These are phyloP conservation scores for Saxicola maurus DNA, from an alignment of 2,797 vertebrate species.

Conservation along the genomic window DNA sequence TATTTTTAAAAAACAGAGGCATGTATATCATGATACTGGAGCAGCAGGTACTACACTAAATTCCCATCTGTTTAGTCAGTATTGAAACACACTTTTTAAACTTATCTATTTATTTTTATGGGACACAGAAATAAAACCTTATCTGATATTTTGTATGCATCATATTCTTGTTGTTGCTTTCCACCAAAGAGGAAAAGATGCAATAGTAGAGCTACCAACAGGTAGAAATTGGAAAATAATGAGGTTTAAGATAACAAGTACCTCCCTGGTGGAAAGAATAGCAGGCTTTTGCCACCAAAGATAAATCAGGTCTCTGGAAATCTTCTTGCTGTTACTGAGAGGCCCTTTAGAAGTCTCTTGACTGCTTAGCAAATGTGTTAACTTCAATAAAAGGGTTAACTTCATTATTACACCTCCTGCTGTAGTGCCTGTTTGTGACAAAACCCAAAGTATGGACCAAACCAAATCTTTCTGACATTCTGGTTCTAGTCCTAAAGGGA, in stretches of 20 bases:
- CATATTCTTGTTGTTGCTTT: neutral
- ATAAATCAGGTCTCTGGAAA: neutral
- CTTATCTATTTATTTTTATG: neutral
- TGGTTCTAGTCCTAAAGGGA: neutral
- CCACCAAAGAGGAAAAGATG: neutral
- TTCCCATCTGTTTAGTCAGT: neutral
- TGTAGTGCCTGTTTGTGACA: neutral
- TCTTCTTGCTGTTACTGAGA: neutral
- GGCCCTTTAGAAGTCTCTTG: neutral
- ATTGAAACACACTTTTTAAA: neutral
- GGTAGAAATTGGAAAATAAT: neutral
- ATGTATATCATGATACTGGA: rapidly evolving
- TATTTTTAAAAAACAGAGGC: neutral
- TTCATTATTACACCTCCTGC: neutral
- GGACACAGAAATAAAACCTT: neutral
- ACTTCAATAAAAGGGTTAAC: neutral
- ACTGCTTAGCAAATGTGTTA: neutral
- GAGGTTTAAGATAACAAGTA: neutral
- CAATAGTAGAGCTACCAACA: neutral
- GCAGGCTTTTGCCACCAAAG: neutral
- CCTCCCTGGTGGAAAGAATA: neutral
- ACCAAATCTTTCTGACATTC: neutral
- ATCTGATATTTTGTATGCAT: neutral
- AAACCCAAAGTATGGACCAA: neutral
- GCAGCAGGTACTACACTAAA: neutral